phyloP scores from a whole-genome alignment of 2,888 invertebrate genomes.

The Muscina levida region DNA sequence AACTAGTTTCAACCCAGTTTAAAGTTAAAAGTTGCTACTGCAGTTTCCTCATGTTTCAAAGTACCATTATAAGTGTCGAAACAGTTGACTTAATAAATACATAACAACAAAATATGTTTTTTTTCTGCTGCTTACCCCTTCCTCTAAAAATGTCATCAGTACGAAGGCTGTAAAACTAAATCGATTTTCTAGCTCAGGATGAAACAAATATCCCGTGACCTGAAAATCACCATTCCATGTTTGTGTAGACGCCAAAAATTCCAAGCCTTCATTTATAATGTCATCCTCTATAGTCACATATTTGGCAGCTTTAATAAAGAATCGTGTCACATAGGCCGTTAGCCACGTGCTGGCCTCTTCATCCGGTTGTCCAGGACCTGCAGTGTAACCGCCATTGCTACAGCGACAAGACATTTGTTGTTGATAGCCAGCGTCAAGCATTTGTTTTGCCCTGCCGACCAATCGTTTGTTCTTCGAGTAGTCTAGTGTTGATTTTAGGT shows the following conservation, averaged over 20 bases:
- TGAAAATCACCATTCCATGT: slow-evolving; percentile 73
- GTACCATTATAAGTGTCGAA: no score
- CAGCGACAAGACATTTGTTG: slow-evolving; percentile 87
- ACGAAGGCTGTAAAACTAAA: slow-evolving; percentile 89
- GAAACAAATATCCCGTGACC: slow-evolving; percentile 81
- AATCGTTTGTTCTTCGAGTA: background rate
- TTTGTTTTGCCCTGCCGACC: slow-evolving; percentile 79
- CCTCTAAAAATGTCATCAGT: slow-evolving; percentile 86
- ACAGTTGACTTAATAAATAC: no score
- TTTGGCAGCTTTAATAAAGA: slow-evolving; percentile 86
- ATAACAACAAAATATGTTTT: no score
- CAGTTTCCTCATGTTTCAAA: no score
- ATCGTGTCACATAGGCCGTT: slow-evolving; percentile 90
- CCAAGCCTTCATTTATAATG: slow-evolving; percentile 84
- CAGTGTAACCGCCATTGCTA: slow-evolving; percentile 87
- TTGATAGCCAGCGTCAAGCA: slow-evolving; percentile 84
- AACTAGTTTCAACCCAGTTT: no score
- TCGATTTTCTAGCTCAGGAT: slow-evolving; percentile 82
- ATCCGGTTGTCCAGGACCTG: slow-evolving; percentile 84
- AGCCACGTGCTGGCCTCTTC: slow-evolving; percentile 87
- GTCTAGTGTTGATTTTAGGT: slow-evolving; percentile 81
- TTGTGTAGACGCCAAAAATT: slow-evolving; percentile 87
- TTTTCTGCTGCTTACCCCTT: slow-evolving; percentile 80
- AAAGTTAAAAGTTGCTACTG: no score
- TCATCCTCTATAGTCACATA: slow-evolving; percentile 85